These are phyloP conservation scores for Pogonocherus hispidulus DNA, from an alignment of 2,888 invertebrate species.

Conservation along the genomic window DNA sequence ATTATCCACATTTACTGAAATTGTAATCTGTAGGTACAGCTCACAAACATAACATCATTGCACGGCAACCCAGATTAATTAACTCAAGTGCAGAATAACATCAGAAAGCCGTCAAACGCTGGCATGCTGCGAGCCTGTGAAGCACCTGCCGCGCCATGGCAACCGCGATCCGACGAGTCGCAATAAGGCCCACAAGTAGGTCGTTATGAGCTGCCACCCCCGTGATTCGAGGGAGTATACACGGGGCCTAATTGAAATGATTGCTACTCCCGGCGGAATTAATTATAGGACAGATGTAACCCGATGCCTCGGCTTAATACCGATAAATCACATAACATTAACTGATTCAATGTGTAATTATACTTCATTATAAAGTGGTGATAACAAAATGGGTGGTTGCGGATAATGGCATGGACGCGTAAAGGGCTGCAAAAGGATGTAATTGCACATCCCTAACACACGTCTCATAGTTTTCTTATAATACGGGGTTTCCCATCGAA, in stretches of 20 bases:
- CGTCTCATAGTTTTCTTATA: too few species aligned
- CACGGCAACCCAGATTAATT: slow-evolving; percentile 14
- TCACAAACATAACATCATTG: neutral
- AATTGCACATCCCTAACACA: too few species aligned
- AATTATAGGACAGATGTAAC: slow-evolving; percentile 69
- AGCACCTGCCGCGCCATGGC: slow-evolving; percentile 35
- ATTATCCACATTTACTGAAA: neutral
- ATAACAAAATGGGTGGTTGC: slow-evolving; percentile 27
- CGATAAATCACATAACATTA: slow-evolving; percentile 64
- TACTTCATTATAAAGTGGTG: slow-evolving; percentile 46
- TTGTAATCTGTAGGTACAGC: neutral
- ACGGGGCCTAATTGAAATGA: slow-evolving; percentile 47
- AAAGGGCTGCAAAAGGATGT: too few species aligned
- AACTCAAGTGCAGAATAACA: slow-evolving; percentile 8
- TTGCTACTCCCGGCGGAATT: slow-evolving; percentile 64
- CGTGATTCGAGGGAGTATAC: slow-evolving; percentile 24
- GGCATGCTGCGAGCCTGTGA: slow-evolving; percentile 16
- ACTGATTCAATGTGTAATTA: slow-evolving; percentile 63
- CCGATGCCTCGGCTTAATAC: slow-evolving; percentile 57
- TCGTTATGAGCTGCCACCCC: slow-evolving; percentile 23
- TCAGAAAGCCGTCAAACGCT: slow-evolving; percentile 20
- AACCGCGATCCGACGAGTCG: slow-evolving; percentile 31
- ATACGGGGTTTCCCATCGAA: too few species aligned
- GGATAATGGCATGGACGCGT: slow-evolving; percentile 30
- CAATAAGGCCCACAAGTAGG: slow-evolving; percentile 29